A percentile compares a stretch with the other conserved stretches of the same genome.
Conservation (phyloP, 2,888 invertebrate species). For the Melieria picta region DNA sequence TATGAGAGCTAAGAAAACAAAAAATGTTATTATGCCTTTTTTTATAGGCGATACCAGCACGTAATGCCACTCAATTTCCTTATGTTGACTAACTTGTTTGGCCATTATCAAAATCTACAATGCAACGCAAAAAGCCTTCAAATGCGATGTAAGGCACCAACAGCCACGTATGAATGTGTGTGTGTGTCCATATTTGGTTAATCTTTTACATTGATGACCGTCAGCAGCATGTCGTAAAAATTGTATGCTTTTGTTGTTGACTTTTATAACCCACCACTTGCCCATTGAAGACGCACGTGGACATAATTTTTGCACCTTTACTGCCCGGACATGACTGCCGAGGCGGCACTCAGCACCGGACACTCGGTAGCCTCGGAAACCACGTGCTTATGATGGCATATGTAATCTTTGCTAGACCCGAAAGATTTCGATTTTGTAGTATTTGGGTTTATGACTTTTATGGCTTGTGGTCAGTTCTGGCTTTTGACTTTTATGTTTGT, state of each 20-base stretch:
- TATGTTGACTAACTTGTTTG: too few species aligned
- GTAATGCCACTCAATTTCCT: too few species aligned
- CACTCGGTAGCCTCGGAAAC: not conserved
- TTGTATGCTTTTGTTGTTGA: conserved; percentile 4
- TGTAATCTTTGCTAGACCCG: too few species aligned
- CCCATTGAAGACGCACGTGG: not conserved
- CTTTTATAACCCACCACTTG: not conserved
- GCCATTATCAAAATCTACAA: not conserved
- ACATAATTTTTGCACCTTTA: conserved; percentile 21
- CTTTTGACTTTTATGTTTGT: not conserved
- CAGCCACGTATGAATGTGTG: not conserved
- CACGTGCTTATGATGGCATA: too few species aligned
- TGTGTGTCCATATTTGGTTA: conserved; percentile 2
- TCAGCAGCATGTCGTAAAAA: conserved; percentile 10
- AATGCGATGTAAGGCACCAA: not conserved
- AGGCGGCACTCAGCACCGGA: too few species aligned
- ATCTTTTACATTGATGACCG: conserved; percentile 10
- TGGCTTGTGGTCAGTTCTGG: not conserved
- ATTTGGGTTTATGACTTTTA: not conserved
- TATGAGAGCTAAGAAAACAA: not conserved
- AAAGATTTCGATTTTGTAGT: not conserved
- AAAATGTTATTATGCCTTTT: not conserved
- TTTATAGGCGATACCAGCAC: too few species aligned
- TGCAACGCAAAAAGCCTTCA: not conserved
- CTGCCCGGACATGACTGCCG: too few species aligned